Evolutionary conservation across 2,888 invertebrate genomes (phyloP), one percentile per base, ranked within the genome.

Genomic region (Oxycera nigricornis): DNA sequence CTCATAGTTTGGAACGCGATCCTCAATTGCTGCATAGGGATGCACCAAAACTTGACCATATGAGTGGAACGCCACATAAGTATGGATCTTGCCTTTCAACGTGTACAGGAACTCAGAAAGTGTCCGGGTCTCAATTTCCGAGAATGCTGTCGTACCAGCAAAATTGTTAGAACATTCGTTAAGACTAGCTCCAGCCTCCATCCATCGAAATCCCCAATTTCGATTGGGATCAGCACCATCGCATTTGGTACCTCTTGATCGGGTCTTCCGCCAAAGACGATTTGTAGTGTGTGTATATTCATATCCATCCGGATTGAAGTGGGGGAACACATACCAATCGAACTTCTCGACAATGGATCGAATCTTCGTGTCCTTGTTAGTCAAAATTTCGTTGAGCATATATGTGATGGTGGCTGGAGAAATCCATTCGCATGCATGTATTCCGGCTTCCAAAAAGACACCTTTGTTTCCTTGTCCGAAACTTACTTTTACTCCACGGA

Each of bases 171-270:
- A 80, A 78, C 92, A 90, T 0, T 91, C 87, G 57, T 86, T 79
- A 1, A 76, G 81, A 77, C 89, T 90, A 0, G 90, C 84, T 14
- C 92, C 90, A 30, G 87, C 85, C 31, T 87, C 87, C 77, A 88
- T 87, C 92, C 92, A 92, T 77, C 89, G 88, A 80, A 87, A 90
- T 76, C 87, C 90, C 90, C 91, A 94, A 82, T 94, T 94, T 76
- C 94, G 88, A 82, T 94, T 94, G 0, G 92, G 89, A 83, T 94
- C 94, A 0, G 90, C 89, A 2, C 94, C 94, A 75, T 83, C 82
- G 78, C 91, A 89, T 11, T 61, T 68, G 9, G 84, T 87, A 39
- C 87, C 87, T 72, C 84, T 86, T 68, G 82, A 87, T 72, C 89
- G 85, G 4, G 91, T 92, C 81, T 92, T 92, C 20, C 92, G 87